A percentile compares a stretch with the other conserved stretches of the same genome.
Conservation (phyloP, 2,797 vertebrate genomes). For the Nannoperca australis region DNA sequence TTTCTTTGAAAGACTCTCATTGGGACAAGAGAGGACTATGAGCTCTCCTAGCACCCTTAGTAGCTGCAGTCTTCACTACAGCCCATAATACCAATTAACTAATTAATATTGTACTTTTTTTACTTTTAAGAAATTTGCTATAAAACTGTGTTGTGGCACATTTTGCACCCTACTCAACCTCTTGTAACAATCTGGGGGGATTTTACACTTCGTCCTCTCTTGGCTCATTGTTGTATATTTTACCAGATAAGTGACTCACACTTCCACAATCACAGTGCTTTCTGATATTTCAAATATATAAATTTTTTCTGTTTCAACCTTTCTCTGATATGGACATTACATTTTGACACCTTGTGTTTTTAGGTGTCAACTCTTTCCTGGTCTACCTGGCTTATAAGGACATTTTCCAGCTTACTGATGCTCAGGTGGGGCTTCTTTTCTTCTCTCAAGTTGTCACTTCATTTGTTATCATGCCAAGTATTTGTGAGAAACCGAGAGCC, state of each 20-base stretch:
- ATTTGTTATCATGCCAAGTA: neutral
- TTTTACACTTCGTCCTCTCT: neutral
- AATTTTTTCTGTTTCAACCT: neutral
- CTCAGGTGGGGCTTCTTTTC: constrained; percentile 88
- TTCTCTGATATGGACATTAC: neutral
- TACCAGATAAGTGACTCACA: neutral
- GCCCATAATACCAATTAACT: neutral
- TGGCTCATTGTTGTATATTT: neutral
- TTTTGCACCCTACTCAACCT: neutral
- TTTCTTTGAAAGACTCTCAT: neutral
- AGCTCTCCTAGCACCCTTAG: neutral
- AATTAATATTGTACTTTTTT: neutral
- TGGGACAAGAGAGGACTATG: neutral
- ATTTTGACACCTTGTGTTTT: constrained; percentile 37
- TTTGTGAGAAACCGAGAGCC: too few relatives aligned
- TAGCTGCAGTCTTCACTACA: constrained; percentile 15
- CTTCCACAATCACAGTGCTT: neutral
- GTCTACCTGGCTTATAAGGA: constrained; percentile 99
- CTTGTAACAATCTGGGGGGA: neutral
- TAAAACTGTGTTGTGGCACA: neutral
- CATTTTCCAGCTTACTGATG: constrained; percentile 94
- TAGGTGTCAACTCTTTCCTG: constrained; percentile 98
- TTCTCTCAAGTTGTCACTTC: neutral
- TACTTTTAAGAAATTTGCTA: neutral
- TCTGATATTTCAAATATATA: neutral